Evolutionary conservation across 2,888 invertebrate genomes (phyloP).

Genomic region (Cheilosia scutellata): DNA sequence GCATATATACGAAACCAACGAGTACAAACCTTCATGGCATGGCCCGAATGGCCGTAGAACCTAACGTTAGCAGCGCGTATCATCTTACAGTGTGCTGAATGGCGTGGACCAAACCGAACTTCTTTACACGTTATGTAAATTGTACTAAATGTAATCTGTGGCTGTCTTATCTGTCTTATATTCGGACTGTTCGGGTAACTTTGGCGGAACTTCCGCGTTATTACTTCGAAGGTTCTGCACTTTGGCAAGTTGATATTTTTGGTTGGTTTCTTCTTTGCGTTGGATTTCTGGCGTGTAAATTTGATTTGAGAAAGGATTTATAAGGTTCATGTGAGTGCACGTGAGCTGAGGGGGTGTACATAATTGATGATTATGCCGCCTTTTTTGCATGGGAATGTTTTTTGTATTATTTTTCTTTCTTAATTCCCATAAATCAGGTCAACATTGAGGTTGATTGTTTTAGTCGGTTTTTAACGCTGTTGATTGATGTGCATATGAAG

Average conservation of each 20-base stretch:
- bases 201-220: conserved; percentile 73
- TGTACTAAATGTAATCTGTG: conserved; percentile 68
- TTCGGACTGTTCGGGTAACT: conserved; percentile 60
- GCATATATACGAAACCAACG: conserved; percentile 52
- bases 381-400: conserved; percentile 30
- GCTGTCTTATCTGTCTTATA: conserved; percentile 73
- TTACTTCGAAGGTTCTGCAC: conserved; percentile 66
- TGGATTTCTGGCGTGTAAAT: conserved; percentile 49
- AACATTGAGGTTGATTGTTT: conserved; percentile 52
- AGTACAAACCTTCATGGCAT: conserved; percentile 56
- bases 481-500: conserved; percentile 38
- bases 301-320: conserved; percentile 57
- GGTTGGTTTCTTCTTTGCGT: conserved; percentile 38
- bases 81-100: conserved; percentile 39
- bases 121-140: conserved; percentile 73
- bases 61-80: conserved; percentile 59
- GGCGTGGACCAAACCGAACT: conserved; percentile 40
- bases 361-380: conserved; percentile 47
- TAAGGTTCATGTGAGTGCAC: conserved; percentile 36
- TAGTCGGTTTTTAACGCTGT: conserved; percentile 30
- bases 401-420: background rate
- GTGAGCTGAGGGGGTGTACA: conserved; percentile 14
- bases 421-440: conserved; percentile 63
- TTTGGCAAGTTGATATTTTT: conserved; percentile 71
- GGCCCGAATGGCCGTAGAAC: conserved; percentile 34